Evolutionary conservation across 2,888 invertebrate genomes (phyloP), one percentile per base, ranked within the genome.

Genomic region (Perizoma affinitatum): DNA sequence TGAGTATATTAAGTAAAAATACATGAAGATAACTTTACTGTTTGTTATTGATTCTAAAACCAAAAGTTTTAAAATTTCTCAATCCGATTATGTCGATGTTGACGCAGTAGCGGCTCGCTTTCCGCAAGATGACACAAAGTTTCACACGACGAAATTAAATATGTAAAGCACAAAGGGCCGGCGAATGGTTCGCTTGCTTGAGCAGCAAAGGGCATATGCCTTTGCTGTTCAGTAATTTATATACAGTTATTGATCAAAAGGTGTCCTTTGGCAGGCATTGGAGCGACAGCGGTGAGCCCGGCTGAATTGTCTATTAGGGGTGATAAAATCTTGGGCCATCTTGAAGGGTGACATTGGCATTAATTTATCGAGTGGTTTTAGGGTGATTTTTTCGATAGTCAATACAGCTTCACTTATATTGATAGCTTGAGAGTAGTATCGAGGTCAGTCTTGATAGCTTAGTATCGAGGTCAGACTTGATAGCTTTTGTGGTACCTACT

Each of bases 211-310:
- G 90, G 86, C 91, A 92, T 90, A 88, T 91, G 91, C 50, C 42
- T 50, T 49, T 40, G 9, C 47, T 61, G 61, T 84, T 87, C 75
- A 74, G 86, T 88, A 90, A 91, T 90, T 91, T 90, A 89, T 90
- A 87, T 91, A 92, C 90, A 91, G 87, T 90, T 91, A 90, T 90
- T 92, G 92, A 92, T 92, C 92, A 92, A 92, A 92, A 89, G 92
- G 87, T 86, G 84, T 87, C 91, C 90, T 90, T 92, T 91, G 84
- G 86, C 75, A 86, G 75, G 81, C 91, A 90, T 77, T 83, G 84
- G 83, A 81, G 85, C 90, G 87, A 85, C 78, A 36, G 79, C 83
- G 78, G 77, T 78, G 82, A 76, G 82, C 78, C 83, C 81, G 77
- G 73, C 72, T 81, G 84, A 87, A 88, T 87, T 87, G 88, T 86